Base-by-base conservation (phyloP, 2,888 invertebrate species). In the Leucozona laternaria region DNA sequence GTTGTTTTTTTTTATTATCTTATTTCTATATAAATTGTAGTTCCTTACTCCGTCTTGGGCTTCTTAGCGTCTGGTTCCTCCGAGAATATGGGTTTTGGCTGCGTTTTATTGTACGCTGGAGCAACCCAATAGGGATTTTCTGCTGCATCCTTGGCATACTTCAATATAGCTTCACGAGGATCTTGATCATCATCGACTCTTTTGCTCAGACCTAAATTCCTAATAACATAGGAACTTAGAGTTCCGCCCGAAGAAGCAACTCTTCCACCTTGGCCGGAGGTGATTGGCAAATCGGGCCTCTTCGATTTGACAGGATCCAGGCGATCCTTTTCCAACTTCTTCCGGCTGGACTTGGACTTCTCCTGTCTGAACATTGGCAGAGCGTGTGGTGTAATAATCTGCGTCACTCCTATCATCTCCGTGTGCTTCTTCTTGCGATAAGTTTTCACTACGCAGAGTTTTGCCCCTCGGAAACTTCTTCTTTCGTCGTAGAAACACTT, bases 61-160 rank as follows among this genome's bases (percentile, higher is more conserved):
- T 92, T 93, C 66, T 93, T 93, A 45, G 91, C 88, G 3, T 91
- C 90, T 7, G 92, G 91, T 48, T 91, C 90, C n/a, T 93, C 92
- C 78, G 96, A 95, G 90, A 97, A 97, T 81, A 98, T 96, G 0
- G 96, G 94, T 88, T 95, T 95, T 0, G 98, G 98, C 89, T 98
- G 98, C 0, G 97, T 98, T 90, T 95, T 96, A 64, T 96, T 95
- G 90, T 98, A 98, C 0, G 98, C 98, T 0, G 98, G 98, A 0
- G 98, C 95, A 45, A 98, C 97, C 98, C 98, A 99, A 91, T 98
- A 98, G 0, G 99, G 99, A 94, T 99, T 97, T 91, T 98, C 97
- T 64, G 95, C 98, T 0, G 98, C 99, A 2, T 98, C 98, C 91
- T 98, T 97, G 0, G 99, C 99, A 91, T 95, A 98, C 89, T 98